Conservation (phyloP, 2,888 invertebrate species). For the Drosophila atripex region DNA sequence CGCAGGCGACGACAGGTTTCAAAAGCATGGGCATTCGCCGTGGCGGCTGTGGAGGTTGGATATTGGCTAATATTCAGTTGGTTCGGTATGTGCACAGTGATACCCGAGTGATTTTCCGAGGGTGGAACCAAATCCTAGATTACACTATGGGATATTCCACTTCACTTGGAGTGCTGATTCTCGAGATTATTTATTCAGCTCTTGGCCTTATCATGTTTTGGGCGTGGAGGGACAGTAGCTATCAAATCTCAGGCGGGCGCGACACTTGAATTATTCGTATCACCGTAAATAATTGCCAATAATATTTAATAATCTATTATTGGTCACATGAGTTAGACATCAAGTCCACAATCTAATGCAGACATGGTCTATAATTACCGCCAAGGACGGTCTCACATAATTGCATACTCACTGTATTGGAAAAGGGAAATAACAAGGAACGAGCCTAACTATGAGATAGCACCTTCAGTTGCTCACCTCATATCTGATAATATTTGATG, state of each 20-base stretch:
- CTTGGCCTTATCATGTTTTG: constrained; percentile 31
- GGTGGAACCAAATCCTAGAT: constrained; percentile 26
- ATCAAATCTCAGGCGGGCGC: constrained; percentile 27
- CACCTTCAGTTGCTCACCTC: constrained; percentile 7
- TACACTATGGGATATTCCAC: constrained; percentile 42
- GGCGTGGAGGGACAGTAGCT: constrained; percentile 3
- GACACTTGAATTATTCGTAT: constrained; percentile 30
- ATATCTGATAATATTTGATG: constrained; percentile 27
- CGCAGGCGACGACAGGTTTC: constrained; percentile 46
- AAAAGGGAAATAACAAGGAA: constrained; percentile 13
- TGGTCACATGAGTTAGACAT: constrained; percentile 27
- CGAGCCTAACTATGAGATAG: constrained; percentile 7
- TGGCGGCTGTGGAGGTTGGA: constrained; percentile 19
- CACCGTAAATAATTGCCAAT: constrained; percentile 36
- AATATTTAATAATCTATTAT: constrained; percentile 44
- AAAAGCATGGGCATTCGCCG: constrained; percentile 16
- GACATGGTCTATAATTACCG: constrained; percentile 3
- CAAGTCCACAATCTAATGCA: constrained; percentile 17
- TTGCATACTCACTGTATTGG: constrained; percentile 1
- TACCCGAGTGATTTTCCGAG: constrained; percentile 17
- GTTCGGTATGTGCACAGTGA: constrained; percentile 37
- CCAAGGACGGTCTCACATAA: constrained; percentile 11
- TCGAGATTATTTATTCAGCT: constrained; percentile 26
- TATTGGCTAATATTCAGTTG: constrained; percentile 4
- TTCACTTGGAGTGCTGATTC: constrained; percentile 29